Evolutionary conservation across 2,888 invertebrate genomes (phyloP).

Genomic region (Noctua comes): DNA sequence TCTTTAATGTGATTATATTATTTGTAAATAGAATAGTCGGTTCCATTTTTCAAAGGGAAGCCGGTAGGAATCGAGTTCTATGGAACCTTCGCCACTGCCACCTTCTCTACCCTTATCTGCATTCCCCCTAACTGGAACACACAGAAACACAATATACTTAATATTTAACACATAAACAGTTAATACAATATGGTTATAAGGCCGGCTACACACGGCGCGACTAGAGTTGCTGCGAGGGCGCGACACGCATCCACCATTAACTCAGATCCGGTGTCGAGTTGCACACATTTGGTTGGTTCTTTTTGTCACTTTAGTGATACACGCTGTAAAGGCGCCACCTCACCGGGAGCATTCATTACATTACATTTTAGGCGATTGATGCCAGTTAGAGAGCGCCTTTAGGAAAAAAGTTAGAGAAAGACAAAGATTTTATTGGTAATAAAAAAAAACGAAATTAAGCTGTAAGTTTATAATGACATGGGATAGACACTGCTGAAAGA

Average conservation of each 20-base stretch:
- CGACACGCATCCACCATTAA: conserved; percentile 81
- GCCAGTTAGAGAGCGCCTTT: background rate
- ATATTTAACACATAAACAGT: conserved; percentile 54
- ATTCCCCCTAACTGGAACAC: conserved; percentile 21
- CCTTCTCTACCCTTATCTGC: background rate
- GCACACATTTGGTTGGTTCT: conserved; percentile 55
- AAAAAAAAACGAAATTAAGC: background rate
- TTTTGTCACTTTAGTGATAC: conserved; percentile 35
- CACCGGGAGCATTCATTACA: background rate
- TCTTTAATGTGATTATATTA: too few relatives aligned
- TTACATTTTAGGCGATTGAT: background rate
- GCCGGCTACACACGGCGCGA: conserved; percentile 54
- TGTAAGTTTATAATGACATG: too few relatives aligned
- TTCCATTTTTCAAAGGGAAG: too few relatives aligned
- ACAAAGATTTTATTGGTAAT: background rate
- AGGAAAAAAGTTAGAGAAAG: background rate
- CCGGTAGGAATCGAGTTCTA: too few relatives aligned
- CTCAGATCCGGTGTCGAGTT: conserved; percentile 77
- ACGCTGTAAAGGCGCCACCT: background rate
- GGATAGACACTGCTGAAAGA: background rate
- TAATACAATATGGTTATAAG: conserved; percentile 50
- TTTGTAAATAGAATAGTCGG: too few relatives aligned
- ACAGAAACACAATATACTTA: conserved; percentile 44
- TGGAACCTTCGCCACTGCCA: too few relatives aligned
- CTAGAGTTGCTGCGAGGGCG: conserved; percentile 52